Evolutionary conservation across 2,797 vertebrate genomes (phyloP), one percentile per base, ranked within the genome.

Genomic region (Fistularia tabacaria): DNA sequence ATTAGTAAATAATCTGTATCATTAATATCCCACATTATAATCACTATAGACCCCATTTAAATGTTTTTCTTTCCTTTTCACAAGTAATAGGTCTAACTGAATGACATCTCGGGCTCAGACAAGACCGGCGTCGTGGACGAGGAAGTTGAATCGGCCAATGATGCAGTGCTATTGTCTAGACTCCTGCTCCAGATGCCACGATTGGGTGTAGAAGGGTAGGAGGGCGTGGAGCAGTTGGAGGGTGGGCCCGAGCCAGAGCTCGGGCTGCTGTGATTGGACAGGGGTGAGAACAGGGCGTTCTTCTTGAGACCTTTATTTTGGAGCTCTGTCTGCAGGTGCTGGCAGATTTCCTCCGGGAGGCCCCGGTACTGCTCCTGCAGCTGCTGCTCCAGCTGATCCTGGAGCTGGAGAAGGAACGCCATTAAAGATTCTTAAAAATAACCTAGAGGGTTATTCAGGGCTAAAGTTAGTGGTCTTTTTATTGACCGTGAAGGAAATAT

Each of bases 141-240:
- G 39, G 87, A 86, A 3, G 64, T 64, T 58, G 88, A 90, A 42
- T 85, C 83, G 0, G 68, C 81, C 79, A 87, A 10, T 1, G 88
- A 90, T 54, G 59, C 48, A 0, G n/a, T 76, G 76, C 82, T 90
- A 80, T 79, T 86, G 79, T 89, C 87, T 64, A 79, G 68, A 80
- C 83, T 90, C 55, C 63, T 66, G 69, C 78, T 82, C 73, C 77
- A 84, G 13, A 36, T 7, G 71, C 64, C 63, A 36, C 74, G 85
- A 44, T 71, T 76, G 40, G 90, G 88, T 0, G 80, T 82, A 0
- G 88, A 89, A 0, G 76, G 81, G 60, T 71, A 79, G 1, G 85
- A 81, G 6, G 91, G 90, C 0, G 89, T 92, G 78, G 89, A 92
- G 79, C 89, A 91, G 77, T 90, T 89, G 69, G 91, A 92, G 40